phyloP scores from a whole-genome alignment of 2,888 invertebrate genomes.

The Eristalis pertinax region DNA sequence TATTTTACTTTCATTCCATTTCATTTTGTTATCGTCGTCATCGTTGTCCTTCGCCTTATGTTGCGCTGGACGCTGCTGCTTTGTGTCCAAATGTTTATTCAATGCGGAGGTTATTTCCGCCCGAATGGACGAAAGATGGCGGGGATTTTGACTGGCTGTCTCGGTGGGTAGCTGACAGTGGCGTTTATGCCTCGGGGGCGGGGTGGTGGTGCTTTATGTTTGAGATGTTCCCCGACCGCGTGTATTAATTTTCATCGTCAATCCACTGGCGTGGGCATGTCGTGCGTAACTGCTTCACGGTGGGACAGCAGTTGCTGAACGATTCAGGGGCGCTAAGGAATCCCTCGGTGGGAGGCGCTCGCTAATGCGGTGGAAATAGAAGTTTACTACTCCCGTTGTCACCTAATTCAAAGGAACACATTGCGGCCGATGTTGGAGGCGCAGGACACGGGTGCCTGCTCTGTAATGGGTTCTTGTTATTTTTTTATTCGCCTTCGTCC shows the following conservation, averaged over 20 bases:
- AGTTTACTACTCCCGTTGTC: slow-evolving; percentile 57
- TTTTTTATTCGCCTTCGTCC: not conserved
- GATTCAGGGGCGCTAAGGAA: not conserved
- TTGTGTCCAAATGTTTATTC: slow-evolving; percentile 66
- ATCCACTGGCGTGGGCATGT: slow-evolving; percentile 36
- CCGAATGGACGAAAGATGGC: slow-evolving; percentile 42
- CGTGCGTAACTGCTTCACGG: slow-evolving; percentile 14
- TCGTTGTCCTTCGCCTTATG: slow-evolving; percentile 46
- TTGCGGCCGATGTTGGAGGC: slow-evolving; percentile 30
- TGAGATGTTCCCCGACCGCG: slow-evolving; percentile 24
- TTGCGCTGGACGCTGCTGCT: slow-evolving; percentile 29
- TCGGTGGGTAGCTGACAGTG: not conserved
- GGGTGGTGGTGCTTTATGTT: slow-evolving; percentile 42
- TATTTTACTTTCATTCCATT: slow-evolving; percentile 68
- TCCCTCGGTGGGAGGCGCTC: not conserved
- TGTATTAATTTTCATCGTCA: slow-evolving; percentile 66
- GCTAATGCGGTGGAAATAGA: slow-evolving; percentile 31
- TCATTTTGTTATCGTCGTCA: slow-evolving; percentile 54
- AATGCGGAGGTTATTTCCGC: slow-evolving; percentile 61
- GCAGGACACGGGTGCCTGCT: slow-evolving; percentile 1
- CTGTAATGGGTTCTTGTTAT: slow-evolving; percentile 20
- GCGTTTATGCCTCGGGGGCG: slow-evolving; percentile 17
- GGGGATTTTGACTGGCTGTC: not conserved
- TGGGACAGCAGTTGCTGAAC: not conserved
- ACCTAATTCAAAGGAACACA: slow-evolving; percentile 67